phyloP scores from a whole-genome alignment of 2,797 vertebrate genomes.

The Sebastes baramenuke region DNA sequence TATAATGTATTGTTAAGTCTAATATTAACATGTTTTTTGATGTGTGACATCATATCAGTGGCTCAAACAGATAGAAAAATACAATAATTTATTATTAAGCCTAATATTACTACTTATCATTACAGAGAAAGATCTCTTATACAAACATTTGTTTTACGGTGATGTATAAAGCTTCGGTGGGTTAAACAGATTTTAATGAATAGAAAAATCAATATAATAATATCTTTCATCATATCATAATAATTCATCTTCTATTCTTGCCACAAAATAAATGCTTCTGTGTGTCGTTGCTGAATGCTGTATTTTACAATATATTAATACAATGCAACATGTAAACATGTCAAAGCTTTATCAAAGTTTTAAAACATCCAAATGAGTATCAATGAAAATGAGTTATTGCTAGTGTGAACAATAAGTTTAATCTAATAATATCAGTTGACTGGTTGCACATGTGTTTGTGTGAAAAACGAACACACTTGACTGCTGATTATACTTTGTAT shows the following conservation, averaged over 20 bases:
- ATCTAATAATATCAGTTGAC: neutral
- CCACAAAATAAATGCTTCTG: neutral
- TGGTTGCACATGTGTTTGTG: constrained; percentile 17
- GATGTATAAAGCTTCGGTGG: neutral
- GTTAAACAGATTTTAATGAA: neutral
- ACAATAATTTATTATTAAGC: neutral
- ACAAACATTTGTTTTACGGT: neutral
- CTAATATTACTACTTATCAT: neutral
- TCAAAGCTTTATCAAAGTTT: constrained; percentile 24
- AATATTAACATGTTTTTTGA: neutral
- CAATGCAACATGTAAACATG: neutral
- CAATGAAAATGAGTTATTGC: neutral
- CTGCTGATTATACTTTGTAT: constrained; percentile 28
- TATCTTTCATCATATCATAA: neutral
- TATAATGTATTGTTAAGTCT: neutral
- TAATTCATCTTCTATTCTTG: neutral
- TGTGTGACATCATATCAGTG: neutral
- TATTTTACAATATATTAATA: neutral
- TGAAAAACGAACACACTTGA: neutral
- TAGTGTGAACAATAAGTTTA: neutral
- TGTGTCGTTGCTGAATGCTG: neutral
- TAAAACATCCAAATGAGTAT: neutral
- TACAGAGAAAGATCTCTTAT: neutral
- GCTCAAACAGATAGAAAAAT: neutral
- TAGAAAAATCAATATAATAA: neutral